Base-by-base conservation (phyloP, 2,797 vertebrate genomes). In the Cephalopachus bancanus region DNA sequence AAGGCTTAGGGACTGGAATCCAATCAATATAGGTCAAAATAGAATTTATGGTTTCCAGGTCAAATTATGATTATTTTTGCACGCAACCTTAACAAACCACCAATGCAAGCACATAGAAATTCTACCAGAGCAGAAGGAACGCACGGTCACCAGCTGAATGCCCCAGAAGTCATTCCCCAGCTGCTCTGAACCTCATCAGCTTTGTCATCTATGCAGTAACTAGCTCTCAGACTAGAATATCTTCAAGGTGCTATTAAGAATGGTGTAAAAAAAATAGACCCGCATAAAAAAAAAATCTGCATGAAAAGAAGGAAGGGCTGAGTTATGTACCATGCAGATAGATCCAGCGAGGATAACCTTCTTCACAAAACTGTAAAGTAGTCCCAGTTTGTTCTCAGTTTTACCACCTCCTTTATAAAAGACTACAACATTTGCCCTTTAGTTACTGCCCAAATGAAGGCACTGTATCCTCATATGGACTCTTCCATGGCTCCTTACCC, bases 11-110 rank as follows among this genome's bases (percentile, higher is more conserved):
- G 33, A 72, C 37, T 90, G 14, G 67, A 85, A 92, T 55, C 64
- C 44, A 74, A 19, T 78, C 24, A 79, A 72, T 37, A 62, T 1
- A 81, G 44, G 22, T 33, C 83, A 93, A 91, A 83, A 49, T 30
- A 89, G 33, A 80, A 89, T 62, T 53, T 49, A 93, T 26, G n/a
- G 20, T 53, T 89, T 89, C 84, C 84, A 86, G 49, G 37, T 89
- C 59, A 75, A 69, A 79, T 28, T 57, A 83, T 51, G 89, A 71
- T n/a, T 65, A 26, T 65, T 80, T 55, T 88, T 71, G 55, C 26
- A 20, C 49, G 12, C 28, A 53, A 75, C 72, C 83, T 78, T 75
- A 94, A 91, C 2, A 20, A 80, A 19, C 17, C 69, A 71, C 44
- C 83, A 76, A 11, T 3, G 67, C 65, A 93, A 88, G 83, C 17